These are phyloP conservation scores for Macquaria australasica DNA, from an alignment of 2,113 vertebrate genomes.

Conservation along the genomic window DNA sequence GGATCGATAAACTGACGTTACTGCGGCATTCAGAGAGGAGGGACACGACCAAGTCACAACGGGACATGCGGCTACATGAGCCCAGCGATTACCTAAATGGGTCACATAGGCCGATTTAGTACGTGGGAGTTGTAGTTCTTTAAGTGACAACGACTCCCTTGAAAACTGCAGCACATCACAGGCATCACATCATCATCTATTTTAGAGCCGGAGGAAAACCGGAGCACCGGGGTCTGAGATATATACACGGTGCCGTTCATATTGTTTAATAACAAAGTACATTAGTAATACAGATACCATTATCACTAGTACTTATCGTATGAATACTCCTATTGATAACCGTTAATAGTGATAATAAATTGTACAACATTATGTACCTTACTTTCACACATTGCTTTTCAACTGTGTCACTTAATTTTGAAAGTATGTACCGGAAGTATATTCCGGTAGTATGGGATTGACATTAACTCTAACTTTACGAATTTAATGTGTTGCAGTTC, in stretches of 20 bases:
- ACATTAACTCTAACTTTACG: not conserved
- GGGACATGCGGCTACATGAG: slow-evolving; percentile 27
- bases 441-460: not conserved
- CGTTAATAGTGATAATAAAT: not conserved
- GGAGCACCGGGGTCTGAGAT: no score
- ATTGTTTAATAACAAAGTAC: not conserved
- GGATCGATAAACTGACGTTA: no score
- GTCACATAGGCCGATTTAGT: slow-evolving; percentile 4
- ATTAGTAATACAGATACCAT: not conserved
- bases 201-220: no score
- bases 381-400: not conserved
- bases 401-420: not conserved
- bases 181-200: no score
- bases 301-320: not conserved
- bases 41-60: not conserved
- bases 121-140: slow-evolving; percentile 70
- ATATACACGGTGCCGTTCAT: no score
- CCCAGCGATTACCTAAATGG: slow-evolving; percentile 50
- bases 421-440: not conserved
- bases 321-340: not conserved
- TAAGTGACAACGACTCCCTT: not conserved
- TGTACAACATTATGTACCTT: not conserved
- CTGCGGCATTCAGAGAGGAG: not conserved
- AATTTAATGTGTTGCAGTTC: not conserved
- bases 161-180: not conserved